Base-by-base conservation (phyloP, 1,140 invertebrate species). In the Chlorops oryzae region DNA sequence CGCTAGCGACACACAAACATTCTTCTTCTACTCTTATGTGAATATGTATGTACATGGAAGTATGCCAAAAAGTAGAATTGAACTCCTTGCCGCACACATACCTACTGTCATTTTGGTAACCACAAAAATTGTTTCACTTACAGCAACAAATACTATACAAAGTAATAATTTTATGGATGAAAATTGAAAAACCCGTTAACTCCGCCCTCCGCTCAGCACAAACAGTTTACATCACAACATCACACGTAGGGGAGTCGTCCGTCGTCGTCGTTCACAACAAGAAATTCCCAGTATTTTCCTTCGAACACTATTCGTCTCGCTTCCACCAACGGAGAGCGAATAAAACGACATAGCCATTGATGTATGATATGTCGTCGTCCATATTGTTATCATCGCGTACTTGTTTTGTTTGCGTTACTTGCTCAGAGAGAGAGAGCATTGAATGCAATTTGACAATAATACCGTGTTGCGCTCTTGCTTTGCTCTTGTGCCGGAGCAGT, bases 151-250 rank as follows among this genome's bases (percentile, higher is more conserved):
- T 46, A 42, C 37, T 32, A 13, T n/a, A 67, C 63, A 56, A 52
- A 52, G n/a, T 52, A 64, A 67, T 67, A 66, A 64, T 66, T 67
- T 66, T 62, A 67, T 67, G 64, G 59, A 60, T 44, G 56, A 52
- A 67, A 67, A 67, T 67, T 67, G 64, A 67, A 67, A 67, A 66
- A 66, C 55, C 56, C 59, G 62, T 66, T 62, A 67, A 67, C 65
- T 69, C 65, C 65, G 65, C 65, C 65, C 65, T 44, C 28, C 40
- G 32, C 15, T n/a, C 54, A 62, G 62, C 56, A 64, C 59, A 62
- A 65, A 25, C 60, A 35, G 39, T 47, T 15, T 6, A 18, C 21
- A 18, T 12, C 3, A 6, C 40, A n/a, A 35, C 28, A 32, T 59
- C 62, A 9, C 57, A 63, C 63, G 61, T 63, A 54, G 50, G 35